Percentiles rank a stretch among this genome's conserved stretches.
Evolutionary conservation across 2,113 vertebrate genomes (phyloP).

Genomic region (Agelaius phoeniceus): DNA sequence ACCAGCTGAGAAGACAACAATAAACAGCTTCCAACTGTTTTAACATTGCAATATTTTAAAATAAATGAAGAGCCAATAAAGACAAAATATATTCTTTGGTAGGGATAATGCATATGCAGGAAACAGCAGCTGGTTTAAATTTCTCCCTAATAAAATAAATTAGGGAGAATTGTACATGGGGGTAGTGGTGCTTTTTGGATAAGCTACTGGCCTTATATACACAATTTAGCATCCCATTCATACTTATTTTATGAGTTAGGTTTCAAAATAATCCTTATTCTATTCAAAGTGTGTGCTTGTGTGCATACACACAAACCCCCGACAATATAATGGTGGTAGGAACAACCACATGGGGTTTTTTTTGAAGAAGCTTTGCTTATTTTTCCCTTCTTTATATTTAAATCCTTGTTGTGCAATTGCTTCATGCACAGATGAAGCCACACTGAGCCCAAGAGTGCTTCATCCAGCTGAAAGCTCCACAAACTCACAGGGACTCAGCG

Average conservation of each 20-base stretch:
- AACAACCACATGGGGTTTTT: background rate
- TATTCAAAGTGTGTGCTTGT: background rate
- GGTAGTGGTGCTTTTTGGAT: background rate
- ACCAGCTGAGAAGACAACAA: background rate
- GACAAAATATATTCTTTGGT: background rate
- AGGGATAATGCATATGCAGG: background rate
- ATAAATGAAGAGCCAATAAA: background rate
- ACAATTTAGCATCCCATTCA: background rate
- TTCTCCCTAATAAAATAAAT: background rate
- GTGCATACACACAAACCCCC: background rate
- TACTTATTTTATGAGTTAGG: background rate
- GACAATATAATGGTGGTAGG: background rate
- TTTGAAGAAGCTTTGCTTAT: background rate
- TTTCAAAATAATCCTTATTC: background rate
- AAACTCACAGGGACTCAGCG: fast-evolving
- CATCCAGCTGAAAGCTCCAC: background rate
- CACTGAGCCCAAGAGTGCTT: background rate
- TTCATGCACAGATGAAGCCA: background rate
- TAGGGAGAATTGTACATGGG: background rate
- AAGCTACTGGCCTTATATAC: background rate
- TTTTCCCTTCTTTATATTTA: constrained; percentile 1
- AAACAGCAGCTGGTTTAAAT: background rate
- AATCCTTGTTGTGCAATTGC: background rate
- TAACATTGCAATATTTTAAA: background rate
- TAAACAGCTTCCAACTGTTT: background rate